Conservation (phyloP, 2,113 vertebrate genomes). For the Anguilla rostrata region DNA sequence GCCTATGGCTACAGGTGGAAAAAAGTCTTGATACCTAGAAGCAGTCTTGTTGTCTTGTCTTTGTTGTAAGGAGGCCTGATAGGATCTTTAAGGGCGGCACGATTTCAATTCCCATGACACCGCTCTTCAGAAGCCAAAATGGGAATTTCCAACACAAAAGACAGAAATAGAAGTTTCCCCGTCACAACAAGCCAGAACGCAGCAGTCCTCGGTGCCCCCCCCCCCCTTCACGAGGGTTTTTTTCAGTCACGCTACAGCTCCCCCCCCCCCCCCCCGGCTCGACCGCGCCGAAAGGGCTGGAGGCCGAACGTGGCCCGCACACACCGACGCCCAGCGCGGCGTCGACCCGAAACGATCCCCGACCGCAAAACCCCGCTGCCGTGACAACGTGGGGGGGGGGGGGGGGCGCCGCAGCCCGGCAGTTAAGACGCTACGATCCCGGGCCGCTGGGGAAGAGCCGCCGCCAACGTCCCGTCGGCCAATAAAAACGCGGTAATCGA, state of each 20-base stretch:
- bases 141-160: neutral
- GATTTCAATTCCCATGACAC: too few species aligned
- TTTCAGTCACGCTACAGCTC: neutral
- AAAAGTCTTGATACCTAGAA: too few species aligned
- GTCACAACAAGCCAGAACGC: neutral
- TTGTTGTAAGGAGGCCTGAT: too few species aligned
- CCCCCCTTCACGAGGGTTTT: neutral
- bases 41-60: too few species aligned
- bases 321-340: constrained; percentile 5
- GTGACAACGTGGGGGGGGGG: constrained; percentile 22
- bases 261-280: neutral
- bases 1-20: too few species aligned
- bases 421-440: constrained; percentile 15
- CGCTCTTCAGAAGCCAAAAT: neutral
- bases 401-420: constrained; percentile 4
- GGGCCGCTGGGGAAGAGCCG: constrained; percentile 45
- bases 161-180: neutral
- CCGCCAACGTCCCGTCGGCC: constrained; percentile 50
- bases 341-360: constrained; percentile 31
- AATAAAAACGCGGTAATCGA: constrained; percentile 69
- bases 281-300: neutral
- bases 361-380: neutral
- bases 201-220: neutral
- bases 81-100: too few species aligned
- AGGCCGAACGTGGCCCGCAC: constrained; percentile 10